phyloP scores from a whole-genome alignment of 2,113 vertebrate genomes.

The human (Homo sapiens) region DNA sequence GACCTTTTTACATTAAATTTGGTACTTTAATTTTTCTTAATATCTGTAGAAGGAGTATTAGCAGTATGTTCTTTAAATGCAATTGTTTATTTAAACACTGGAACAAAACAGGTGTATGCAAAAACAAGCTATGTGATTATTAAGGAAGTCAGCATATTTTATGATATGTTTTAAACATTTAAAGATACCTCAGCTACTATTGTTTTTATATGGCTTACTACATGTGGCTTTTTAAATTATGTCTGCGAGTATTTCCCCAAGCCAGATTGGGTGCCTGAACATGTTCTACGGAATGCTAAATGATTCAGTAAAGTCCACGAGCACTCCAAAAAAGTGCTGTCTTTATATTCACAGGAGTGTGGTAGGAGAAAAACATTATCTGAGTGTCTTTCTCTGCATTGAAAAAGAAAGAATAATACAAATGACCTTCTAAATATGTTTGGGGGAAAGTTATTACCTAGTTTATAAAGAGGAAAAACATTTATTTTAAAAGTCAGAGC shows the following conservation, averaged over 20 bases:
- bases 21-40: neutral
- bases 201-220: neutral
- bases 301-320: neutral
- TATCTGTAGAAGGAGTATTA: neutral
- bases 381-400: neutral
- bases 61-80: neutral
- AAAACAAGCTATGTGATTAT: neutral
- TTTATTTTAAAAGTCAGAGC: neutral
- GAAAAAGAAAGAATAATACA: constrained; percentile 36
- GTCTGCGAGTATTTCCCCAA: neutral
- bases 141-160: neutral
- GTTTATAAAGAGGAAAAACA: neutral
- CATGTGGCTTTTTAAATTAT: neutral
- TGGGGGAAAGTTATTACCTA: constrained; percentile 46
- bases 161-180: neutral
- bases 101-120: neutral
- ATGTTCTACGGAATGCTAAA: neutral
- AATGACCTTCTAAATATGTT: constrained; percentile 33
- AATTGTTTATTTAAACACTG: neutral
- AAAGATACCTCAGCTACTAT: neutral
- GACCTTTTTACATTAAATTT: neutral
- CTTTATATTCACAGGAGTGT: neutral
- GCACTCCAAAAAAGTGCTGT: neutral
- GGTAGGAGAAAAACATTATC: neutral
- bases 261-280: neutral